Evolutionary conservation across 2,888 invertebrate species (phyloP), one percentile per base, ranked within the genome.

Genomic region (Caenorhabditis becei): DNA sequence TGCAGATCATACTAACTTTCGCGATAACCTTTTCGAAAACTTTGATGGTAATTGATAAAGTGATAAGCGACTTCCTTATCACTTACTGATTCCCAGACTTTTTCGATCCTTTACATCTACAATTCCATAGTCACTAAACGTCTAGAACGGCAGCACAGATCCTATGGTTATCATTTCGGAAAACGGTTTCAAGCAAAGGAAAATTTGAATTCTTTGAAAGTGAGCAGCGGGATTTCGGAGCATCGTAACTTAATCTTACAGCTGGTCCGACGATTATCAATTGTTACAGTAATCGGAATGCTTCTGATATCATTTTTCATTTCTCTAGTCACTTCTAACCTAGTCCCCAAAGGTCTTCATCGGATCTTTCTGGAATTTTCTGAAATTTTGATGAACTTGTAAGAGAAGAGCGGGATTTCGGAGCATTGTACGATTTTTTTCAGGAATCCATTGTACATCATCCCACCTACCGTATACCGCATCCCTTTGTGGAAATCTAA

Each of bases 81-180:
- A 47, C n/a, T 14, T 4, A 2, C n/a, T 56, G 1, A 14, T 37
- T 41, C 37, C 23, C 26, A 70, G 70, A 71, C 53, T 3, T 71
- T 71, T 10, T 53, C 59, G 18, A 23, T 54, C 16, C 47, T 71
- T 0, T 71, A 71, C 35, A 11, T 26, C 35, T 71, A 71, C 47
- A 71, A 71, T 18, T 71, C 71, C 14, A 54, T 51, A 5, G 71
- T 71, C 16, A 71, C 71, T 20, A 14, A 28, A 54, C 28, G 61
- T 0, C 35, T 71, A 18, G 62, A 71, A 71, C n/a, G 37, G 2
- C 62, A 71, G 18, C 71, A 71, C 18, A n/a, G 71, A 44, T 24
- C 35, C 24, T 71, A 71, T 44, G 71, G 71, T 8, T 71, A 71
- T 47, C 71, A 71, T 47, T 44, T 71, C n/a, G 71, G 71, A 10